Evolutionary conservation across 2,888 invertebrate genomes (phyloP).

Genomic region (Drosophila falleni): DNA sequence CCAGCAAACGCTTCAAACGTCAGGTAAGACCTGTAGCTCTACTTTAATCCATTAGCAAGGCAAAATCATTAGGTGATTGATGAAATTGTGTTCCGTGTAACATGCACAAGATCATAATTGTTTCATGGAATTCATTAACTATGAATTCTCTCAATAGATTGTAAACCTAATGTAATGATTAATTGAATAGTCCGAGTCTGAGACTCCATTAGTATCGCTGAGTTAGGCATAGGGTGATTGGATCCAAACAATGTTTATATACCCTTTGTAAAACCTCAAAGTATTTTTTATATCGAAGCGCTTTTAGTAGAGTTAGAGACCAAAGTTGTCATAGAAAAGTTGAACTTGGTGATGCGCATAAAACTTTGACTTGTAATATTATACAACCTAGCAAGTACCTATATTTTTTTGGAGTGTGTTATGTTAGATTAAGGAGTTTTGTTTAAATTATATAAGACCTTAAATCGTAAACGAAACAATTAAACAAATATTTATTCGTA

Average conservation of each 20-base stretch:
- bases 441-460: too few relatives aligned
- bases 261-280: neutral
- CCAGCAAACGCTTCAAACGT: slow-evolving; percentile 91
- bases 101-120: slow-evolving; percentile 20
- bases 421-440: too few relatives aligned
- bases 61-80: slow-evolving; percentile 46
- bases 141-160: slow-evolving; percentile 13
- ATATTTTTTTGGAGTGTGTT: too few relatives aligned
- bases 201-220: neutral
- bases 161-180: slow-evolving; percentile 10
- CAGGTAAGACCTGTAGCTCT: slow-evolving; percentile 71
- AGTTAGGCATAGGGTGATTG: neutral
- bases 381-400: neutral
- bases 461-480: too few relatives aligned
- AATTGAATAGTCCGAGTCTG: slow-evolving; percentile 17
- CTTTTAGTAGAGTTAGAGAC: neutral
- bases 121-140: slow-evolving; percentile 33
- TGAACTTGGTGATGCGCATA: neutral
- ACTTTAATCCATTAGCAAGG: slow-evolving; percentile 26
- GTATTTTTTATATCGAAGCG: neutral
- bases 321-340: slow-evolving; percentile 1
- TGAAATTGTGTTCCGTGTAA: slow-evolving; percentile 25
- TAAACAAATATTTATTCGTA: too few relatives aligned
- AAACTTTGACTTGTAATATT: neutral
- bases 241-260: neutral